Evolutionary conservation across 2,113 vertebrate species (phyloP).

Genomic region (Willisornis vidua): DNA sequence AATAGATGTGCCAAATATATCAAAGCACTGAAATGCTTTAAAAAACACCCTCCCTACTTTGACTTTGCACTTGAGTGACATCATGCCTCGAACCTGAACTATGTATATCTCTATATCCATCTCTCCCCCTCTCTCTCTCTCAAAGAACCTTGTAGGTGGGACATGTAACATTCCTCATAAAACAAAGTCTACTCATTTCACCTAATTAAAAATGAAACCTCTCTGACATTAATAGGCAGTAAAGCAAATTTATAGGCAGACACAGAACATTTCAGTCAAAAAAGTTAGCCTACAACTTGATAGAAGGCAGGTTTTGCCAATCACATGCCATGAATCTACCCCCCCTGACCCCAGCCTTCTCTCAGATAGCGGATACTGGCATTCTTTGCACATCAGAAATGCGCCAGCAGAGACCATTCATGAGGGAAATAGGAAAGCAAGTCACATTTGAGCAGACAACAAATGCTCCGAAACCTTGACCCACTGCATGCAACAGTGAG

Average conservation of each 20-base stretch:
- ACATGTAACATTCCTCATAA: slow-evolving; percentile 67
- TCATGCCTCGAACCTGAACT: slow-evolving; percentile 63
- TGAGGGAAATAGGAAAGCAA: slow-evolving; percentile 84
- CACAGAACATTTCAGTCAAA: slow-evolving; percentile 79
- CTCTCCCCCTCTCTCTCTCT: not conserved
- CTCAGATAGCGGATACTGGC: slow-evolving; percentile 80
- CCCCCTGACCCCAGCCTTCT: slow-evolving; percentile 81
- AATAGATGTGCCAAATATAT: slow-evolving; percentile 54
- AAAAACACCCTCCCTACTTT: slow-evolving; percentile 30
- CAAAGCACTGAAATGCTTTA: slow-evolving; percentile 38
- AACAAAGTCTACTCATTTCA: slow-evolving; percentile 74
- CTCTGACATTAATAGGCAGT: slow-evolving; percentile 82
- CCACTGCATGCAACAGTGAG: slow-evolving; percentile 80
- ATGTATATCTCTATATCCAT: slow-evolving; percentile 17
- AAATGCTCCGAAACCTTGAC: slow-evolving; percentile 81
- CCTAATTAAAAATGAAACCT: slow-evolving; percentile 83
- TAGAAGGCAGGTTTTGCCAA: slow-evolving; percentile 84
- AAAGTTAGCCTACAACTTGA: slow-evolving; percentile 85
- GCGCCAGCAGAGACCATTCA: slow-evolving; percentile 82
- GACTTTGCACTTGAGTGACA: slow-evolving; percentile 67
- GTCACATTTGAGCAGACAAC: slow-evolving; percentile 81
- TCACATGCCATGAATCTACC: slow-evolving; percentile 82
- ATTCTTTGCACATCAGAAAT: slow-evolving; percentile 85
- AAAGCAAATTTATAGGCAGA: slow-evolving; percentile 81
- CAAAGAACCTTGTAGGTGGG: slow-evolving; percentile 66